Conservation (phyloP, 2,888 invertebrate species). For the Vannuccia rotundouncinata region DNA sequence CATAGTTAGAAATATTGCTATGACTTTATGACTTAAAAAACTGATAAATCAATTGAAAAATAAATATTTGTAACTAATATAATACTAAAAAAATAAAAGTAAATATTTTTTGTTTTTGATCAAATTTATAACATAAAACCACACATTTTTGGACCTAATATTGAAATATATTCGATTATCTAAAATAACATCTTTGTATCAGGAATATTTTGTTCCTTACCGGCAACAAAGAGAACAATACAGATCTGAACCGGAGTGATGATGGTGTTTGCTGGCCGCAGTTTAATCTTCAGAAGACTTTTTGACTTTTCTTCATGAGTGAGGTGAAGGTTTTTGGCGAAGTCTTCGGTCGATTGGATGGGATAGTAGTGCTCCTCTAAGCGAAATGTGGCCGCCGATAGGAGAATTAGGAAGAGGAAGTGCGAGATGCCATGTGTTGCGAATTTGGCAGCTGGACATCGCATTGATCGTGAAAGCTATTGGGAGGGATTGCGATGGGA, state of each 20-base stretch:
- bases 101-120: too few relatives aligned
- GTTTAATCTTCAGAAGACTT: conserved; percentile 50
- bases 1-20: too few relatives aligned
- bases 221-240: conserved; percentile 56
- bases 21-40: neutral
- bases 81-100: neutral
- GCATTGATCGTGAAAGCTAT: conserved; percentile 53
- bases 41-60: neutral
- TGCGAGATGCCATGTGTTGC: conserved; percentile 66
- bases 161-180: too few relatives aligned
- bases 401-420: conserved; percentile 63
- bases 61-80: neutral
- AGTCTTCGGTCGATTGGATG: conserved; percentile 34
- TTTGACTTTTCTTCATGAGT: conserved; percentile 47
- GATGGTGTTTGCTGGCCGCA: conserved; percentile 53
- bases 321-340: neutral
- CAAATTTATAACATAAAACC: too few relatives aligned
- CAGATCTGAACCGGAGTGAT: conserved; percentile 56
- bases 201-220: too few relatives aligned
- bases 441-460: conserved; percentile 67
- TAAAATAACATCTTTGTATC: too few relatives aligned
- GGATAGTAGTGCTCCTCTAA: conserved; percentile 45
- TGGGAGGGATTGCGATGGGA: conserved; percentile 36
- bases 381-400: conserved; percentile 65
- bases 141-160: too few relatives aligned